Base-by-base conservation (phyloP, 2,113 vertebrate genomes). In the Alouatta palliata region DNA sequence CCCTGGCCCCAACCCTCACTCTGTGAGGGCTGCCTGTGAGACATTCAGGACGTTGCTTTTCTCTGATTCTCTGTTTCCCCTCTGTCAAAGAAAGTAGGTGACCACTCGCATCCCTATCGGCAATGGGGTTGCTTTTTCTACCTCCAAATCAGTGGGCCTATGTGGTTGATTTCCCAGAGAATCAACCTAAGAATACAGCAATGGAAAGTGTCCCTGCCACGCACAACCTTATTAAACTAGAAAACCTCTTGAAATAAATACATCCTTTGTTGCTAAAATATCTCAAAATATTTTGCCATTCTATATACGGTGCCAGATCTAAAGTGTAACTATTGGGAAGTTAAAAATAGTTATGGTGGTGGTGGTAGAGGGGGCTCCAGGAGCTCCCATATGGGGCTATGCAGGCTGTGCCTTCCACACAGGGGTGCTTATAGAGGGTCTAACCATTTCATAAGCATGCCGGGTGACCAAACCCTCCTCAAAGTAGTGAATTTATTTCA, bases 131-230 rank as follows among this genome's bases (percentile, higher is more conserved):
- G 25, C 10, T 87, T 93, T 71, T 52, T 27, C 37, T 80, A 52
- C 56, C 13, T 87, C 45, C 25, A 8, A 14, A 0, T 85, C 91
- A 70, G 77, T 0, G 2, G 49, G 68, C 54, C 79, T 35, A 2
- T 1, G 25, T 8, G 16, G 25, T 85, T 64, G 25, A 75, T 68
- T 96, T 92, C 85, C 88, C 71, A 97, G 96, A 96, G 87, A 95
- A 96, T 95, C 12, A 20, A 68, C 88, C 91, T 97, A 94, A 96
- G 95, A 97, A 97, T 94, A 97, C 32, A 86, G 40, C 82, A 75
- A 58, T 0, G 56, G 95, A 95, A 96, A 95, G 82, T 6, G 54
- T 91, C 85, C 56, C 75, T 49, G n/a, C 91, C 40, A 81, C 0
- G 0, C 52, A 79, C 81, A 90, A 58, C 70, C 93, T 94, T 89